phyloP scores from a whole-genome alignment of 2,888 invertebrate genomes.

The Monopis laevigella region DNA sequence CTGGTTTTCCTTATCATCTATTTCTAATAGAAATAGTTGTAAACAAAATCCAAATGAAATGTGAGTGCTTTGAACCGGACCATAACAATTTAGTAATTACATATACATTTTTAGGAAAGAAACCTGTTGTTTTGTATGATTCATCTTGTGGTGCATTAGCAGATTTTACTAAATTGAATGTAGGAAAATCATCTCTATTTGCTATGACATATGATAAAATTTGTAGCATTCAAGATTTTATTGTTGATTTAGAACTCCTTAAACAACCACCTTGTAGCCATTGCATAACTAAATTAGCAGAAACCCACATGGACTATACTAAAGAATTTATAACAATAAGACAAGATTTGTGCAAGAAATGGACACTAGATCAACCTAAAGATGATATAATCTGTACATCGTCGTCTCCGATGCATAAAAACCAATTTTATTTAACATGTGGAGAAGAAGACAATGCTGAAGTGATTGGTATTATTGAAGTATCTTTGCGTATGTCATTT shows the following conservation, averaged over 20 bases:
- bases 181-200: conserved; percentile 53
- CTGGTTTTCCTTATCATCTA: conserved; percentile 51
- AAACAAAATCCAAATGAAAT: conserved; percentile 59
- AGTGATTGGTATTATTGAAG: conserved; percentile 50
- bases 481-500: conserved; percentile 52
- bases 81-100: conserved; percentile 50
- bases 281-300: conserved; percentile 48
- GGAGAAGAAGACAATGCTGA: conserved; percentile 37
- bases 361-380: conserved; percentile 43
- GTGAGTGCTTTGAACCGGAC: conserved; percentile 55
- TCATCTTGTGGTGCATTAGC: conserved; percentile 40
- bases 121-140: conserved; percentile 47
- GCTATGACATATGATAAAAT: conserved; percentile 61
- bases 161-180: conserved; percentile 41
- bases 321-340: conserved; percentile 39
- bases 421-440: conserved; percentile 47
- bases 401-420: conserved; percentile 46
- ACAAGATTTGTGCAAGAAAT: conserved; percentile 48
- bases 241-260: conserved; percentile 38
- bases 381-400: conserved; percentile 52
- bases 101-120: conserved; percentile 48
- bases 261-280: conserved; percentile 53
- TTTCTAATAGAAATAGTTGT: conserved; percentile 53
- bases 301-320: conserved; percentile 46
- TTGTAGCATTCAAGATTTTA: conserved; percentile 44